Evolutionary conservation across 2,888 invertebrate species (phyloP).

Genomic region (Pemphredon lugubris): DNA sequence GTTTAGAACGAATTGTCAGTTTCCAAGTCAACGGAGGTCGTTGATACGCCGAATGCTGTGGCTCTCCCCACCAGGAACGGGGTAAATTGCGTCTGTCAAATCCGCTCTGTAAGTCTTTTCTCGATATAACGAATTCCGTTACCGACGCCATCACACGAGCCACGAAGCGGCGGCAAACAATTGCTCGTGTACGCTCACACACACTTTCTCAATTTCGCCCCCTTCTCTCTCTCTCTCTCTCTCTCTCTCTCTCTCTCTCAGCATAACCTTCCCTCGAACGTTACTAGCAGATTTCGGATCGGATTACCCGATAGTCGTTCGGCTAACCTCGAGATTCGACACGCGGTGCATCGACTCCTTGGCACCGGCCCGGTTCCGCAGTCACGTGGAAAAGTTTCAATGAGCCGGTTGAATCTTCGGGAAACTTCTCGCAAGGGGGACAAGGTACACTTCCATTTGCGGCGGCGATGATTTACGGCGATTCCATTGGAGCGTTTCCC

Average conservation of each 20-base stretch:
- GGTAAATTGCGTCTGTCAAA: constrained; percentile 60
- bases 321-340: constrained; percentile 26
- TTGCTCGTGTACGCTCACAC: constrained; percentile 21
- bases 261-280: constrained; percentile 14
- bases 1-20: constrained; percentile 49
- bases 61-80: not conserved
- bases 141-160: constrained; percentile 32
- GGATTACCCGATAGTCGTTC: constrained; percentile 32
- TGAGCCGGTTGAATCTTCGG: constrained; percentile 21
- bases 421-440: constrained; percentile 5
- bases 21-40: constrained; percentile 45
- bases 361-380: constrained; percentile 4
- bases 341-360: constrained; percentile 9
- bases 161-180: constrained; percentile 24
- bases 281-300: constrained; percentile 8
- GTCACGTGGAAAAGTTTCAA: constrained; percentile 45
- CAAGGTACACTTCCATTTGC: constrained; percentile 6
- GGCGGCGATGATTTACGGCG: constrained; percentile 1
- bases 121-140: constrained; percentile 57
- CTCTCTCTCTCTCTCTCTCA: not conserved
- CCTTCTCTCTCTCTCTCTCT: not conserved
- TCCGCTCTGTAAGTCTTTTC: constrained; percentile 55
- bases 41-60: constrained; percentile 48
- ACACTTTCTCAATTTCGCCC: not conserved
- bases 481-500: not conserved